These are phyloP conservation scores for Tenthredo amoena DNA, from an alignment of 2,888 invertebrate genomes.

Conservation along the genomic window DNA sequence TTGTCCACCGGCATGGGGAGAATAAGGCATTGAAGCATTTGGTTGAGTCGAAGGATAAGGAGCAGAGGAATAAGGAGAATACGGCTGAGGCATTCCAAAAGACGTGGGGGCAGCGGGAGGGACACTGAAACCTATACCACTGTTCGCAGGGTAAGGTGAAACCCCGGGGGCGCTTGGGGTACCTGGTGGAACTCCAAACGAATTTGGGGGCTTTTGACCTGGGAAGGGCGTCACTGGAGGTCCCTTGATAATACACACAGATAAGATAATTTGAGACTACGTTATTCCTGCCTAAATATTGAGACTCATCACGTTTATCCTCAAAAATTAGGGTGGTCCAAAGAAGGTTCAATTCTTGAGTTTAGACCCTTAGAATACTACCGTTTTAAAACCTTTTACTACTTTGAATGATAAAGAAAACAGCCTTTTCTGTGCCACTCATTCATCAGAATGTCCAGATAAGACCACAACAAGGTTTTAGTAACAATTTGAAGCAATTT, in stretches of 20 bases:
- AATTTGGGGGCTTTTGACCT: slow-evolving; percentile 71
- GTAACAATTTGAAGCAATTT: no score
- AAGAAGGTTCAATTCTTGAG: no score
- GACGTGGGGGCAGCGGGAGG: slow-evolving; percentile 65
- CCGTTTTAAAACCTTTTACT: no score
- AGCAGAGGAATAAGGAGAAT: slow-evolving; percentile 55
- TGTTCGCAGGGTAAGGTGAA: slow-evolving; percentile 64
- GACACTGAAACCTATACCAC: slow-evolving; percentile 62
- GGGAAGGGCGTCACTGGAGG: slow-evolving; percentile 70
- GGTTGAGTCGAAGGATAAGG: slow-evolving; percentile 55
- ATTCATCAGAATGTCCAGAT: no score
- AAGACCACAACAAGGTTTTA: no score
- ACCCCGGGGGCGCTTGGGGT: slow-evolving; percentile 71
- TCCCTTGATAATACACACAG: slow-evolving; percentile 65
- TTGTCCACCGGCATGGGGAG: slow-evolving; percentile 40
- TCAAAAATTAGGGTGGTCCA: neutral
- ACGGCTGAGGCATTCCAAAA: slow-evolving; percentile 73
- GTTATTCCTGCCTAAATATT: slow-evolving; percentile 44
- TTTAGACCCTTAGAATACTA: no score
- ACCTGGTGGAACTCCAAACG: slow-evolving; percentile 74
- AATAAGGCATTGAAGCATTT: slow-evolving; percentile 54
- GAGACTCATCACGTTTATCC: neutral
- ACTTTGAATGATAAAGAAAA: no score
- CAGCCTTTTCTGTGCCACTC: no score
- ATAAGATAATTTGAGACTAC: neutral